Conservation (phyloP, 2,113 vertebrate species). For the Noturus placidus region DNA sequence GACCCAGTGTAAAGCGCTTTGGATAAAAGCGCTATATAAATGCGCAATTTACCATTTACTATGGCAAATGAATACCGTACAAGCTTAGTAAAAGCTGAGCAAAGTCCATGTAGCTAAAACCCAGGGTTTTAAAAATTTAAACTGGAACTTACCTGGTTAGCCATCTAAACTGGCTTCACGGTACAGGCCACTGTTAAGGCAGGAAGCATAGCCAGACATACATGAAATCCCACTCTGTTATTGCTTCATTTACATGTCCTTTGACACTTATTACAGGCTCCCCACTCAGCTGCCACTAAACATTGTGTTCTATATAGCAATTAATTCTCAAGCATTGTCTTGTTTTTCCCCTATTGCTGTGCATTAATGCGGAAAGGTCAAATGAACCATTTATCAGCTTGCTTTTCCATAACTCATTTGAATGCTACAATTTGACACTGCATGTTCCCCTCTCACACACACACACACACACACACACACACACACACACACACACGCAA, state of each 20-base stretch:
- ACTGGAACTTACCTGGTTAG: too few species aligned
- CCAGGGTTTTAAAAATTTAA: too few species aligned
- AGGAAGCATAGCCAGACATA: constrained; percentile 9
- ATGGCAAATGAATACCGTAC: too few species aligned
- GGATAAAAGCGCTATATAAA: too few species aligned
- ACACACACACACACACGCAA: neutral
- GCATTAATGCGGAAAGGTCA: constrained; percentile 68
- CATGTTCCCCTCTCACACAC: constrained; percentile 49
- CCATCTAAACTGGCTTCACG: too few species aligned
- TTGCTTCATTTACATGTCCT: constrained; percentile 54
- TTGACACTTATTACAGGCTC: constrained; percentile 47
- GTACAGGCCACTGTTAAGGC: neutral
- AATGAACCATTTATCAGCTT: constrained; percentile 61
- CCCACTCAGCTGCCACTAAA: constrained; percentile 46
- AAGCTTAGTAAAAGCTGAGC: too few species aligned
- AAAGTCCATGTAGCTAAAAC: too few species aligned
- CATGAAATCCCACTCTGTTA: neutral
- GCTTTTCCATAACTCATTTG: constrained; percentile 69
- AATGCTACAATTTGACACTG: constrained; percentile 66
- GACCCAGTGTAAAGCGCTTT: too few species aligned
- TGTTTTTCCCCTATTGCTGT: constrained; percentile 53
- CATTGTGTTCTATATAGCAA: constrained; percentile 61
- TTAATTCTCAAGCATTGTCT: constrained; percentile 58
- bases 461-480: neutral
- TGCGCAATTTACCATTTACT: too few species aligned